A percentile compares a stretch with the other conserved stretches of the same genome.
Evolutionary conservation across 1,140 invertebrate species (phyloP).

Genomic region (Dinoponera quadriceps): DNA sequence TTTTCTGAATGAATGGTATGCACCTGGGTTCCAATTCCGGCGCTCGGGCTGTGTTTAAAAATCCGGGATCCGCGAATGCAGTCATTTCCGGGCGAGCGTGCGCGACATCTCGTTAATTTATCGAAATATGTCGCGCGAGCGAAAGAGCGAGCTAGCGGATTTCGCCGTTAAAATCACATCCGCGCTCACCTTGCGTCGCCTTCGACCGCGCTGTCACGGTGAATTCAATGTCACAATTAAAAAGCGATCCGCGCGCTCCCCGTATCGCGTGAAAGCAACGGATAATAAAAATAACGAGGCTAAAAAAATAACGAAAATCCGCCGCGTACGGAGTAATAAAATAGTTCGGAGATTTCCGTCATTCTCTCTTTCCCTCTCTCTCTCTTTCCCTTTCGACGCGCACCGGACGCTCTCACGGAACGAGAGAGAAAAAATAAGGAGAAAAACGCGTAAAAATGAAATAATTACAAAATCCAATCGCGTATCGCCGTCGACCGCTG

Average conservation of each 20-base stretch:
- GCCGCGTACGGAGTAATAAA: too few species aligned
- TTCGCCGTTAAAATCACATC: constrained; percentile 46
- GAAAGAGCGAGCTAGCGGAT: neutral
- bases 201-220: constrained; percentile 1
- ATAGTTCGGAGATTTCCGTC: too few species aligned
- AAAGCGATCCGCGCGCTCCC: constrained; percentile 12
- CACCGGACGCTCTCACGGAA: too few species aligned
- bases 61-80: constrained; percentile 53
- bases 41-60: constrained; percentile 65
- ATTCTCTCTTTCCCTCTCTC: too few species aligned
- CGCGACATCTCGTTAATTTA: constrained; percentile 58
- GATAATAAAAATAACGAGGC: constrained; percentile 2
- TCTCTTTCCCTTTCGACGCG: too few species aligned
- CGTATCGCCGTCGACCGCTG: too few species aligned
- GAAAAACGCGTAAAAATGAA: too few species aligned
- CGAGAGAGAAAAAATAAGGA: too few species aligned
- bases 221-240: constrained; percentile 48
- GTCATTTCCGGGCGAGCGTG: constrained; percentile 47
- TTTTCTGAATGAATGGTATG: constrained; percentile 56
- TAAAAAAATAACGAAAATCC: neutral
- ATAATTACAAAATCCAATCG: too few species aligned
- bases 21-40: constrained; percentile 67
- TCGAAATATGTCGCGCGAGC: constrained; percentile 48
- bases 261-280: constrained; percentile 31
- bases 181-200: constrained; percentile 23